Percentiles rank a stretch among this genome's conserved stretches.
phyloP scores from a whole-genome alignment of 2,113 vertebrate species.

The Prolemur simus region DNA sequence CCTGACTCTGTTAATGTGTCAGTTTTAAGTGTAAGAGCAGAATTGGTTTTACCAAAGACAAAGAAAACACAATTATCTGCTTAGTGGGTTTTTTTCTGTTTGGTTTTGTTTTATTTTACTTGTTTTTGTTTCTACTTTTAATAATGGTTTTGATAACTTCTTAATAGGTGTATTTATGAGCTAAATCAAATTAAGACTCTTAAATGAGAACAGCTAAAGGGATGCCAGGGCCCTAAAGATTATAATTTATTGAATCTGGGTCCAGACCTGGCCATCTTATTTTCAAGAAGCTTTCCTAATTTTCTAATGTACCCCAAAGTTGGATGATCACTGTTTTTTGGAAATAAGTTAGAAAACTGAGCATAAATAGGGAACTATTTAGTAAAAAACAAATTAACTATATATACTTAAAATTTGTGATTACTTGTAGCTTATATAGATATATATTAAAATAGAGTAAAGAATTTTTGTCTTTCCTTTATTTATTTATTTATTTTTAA shows the following conservation, averaged over 20 bases:
- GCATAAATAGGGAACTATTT: not conserved
- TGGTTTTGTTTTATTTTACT: not conserved
- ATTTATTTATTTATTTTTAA: too few relatives aligned
- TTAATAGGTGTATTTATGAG: not conserved
- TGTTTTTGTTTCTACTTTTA: slow-evolving; percentile 2
- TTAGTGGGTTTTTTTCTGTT: not conserved
- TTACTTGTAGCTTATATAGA: not conserved
- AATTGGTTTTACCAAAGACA: not conserved
- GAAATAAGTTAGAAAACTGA: slow-evolving; percentile 26
- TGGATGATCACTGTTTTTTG: not conserved
- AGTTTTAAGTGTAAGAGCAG: not conserved
- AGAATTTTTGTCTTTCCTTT: not conserved
- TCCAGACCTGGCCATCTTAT: not conserved
- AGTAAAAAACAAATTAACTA: not conserved
- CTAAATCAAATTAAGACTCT: not conserved
- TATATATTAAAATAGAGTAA: not conserved
- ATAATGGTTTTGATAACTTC: not conserved
- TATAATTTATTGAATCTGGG: not conserved
- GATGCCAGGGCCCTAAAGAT: not conserved
- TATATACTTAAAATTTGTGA: not conserved
- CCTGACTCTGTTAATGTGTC: not conserved
- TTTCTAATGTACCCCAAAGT: not conserved
- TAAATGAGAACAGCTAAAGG: not conserved
- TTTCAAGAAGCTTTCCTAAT: slow-evolving; percentile 17
- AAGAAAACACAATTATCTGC: not conserved